Evolutionary conservation across 1,140 invertebrate species (phyloP), one percentile per base, ranked within the genome.

Genomic region (Neodiprion pinetum): DNA sequence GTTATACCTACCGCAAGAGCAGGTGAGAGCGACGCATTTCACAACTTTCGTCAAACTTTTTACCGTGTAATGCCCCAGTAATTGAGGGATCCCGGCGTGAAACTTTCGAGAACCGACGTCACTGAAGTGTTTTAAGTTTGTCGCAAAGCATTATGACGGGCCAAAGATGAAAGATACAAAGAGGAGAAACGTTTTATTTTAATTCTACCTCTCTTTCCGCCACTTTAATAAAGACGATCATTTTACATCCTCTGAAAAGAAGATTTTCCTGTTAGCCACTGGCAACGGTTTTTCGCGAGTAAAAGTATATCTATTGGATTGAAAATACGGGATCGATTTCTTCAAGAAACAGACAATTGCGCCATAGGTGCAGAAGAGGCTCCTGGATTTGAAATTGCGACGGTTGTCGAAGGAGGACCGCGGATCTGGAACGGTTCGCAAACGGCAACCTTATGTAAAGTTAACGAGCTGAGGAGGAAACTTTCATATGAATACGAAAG

Each of bases 401-500:
- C 28, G 28, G 28, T 40, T 40, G 28, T 5, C 28, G 28, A 5
- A 40, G 28, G 28, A 40, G 53, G 11, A 12, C 53, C 53, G 53
- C 53, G 53, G n/a, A 61, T 14, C n/a, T 17, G 53, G 9, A 61
- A 61, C 53, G 53, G 53, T 17, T 61, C n/a, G 53, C 53, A 61
- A 61, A 61, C 70, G 23, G 70, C 74, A 78, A 75, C 79, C 80
- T 83, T 79, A 81, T 86, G 84, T 82, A 84, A 85, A 86, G 80
- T 86, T 86, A 86, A 86, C 83, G 83, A 85, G 84, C 79, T 80
- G 81, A 80, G 81, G 80, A 78, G 79, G 79, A 84, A 86, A 86
- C 82, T 87, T 87, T 86, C 80, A 84, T 80, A 86, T 86, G 83
- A 86, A 86, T 86, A 86, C 82, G 81, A 85, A 86, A 85, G 84